Evolutionary conservation across 2,888 invertebrate genomes (phyloP).

Genomic region (Tortricodes alternella): DNA sequence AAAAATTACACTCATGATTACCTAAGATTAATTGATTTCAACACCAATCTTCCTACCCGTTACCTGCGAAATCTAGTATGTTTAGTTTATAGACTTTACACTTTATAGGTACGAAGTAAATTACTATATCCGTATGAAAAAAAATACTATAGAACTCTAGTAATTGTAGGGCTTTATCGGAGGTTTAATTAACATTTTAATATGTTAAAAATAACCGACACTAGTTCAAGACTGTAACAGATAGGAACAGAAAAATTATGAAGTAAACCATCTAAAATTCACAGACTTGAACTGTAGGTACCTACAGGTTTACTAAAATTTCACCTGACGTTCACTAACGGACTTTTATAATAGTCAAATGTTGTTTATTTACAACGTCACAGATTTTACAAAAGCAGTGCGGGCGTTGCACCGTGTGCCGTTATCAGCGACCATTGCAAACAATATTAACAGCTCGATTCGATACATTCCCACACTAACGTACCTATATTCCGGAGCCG

Average conservation of each 20-base stretch:
- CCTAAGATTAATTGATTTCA: neutral
- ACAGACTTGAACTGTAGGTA: neutral
- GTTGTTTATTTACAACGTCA: conserved; percentile 22
- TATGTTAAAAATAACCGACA: too few relatives aligned
- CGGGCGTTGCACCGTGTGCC: conserved; percentile 33
- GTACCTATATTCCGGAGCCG: neutral
- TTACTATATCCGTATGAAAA: too few relatives aligned
- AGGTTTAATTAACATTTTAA: too few relatives aligned
- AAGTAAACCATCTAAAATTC: too few relatives aligned
- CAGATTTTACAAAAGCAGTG: conserved; percentile 34
- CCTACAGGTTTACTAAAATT: neutral
- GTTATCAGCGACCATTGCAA: conserved; percentile 26
- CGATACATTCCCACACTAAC: neutral
- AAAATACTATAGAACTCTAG: too few relatives aligned
- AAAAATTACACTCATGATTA: neutral
- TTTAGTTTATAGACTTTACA: too few relatives aligned
- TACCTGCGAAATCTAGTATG: too few relatives aligned
- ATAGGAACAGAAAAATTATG: too few relatives aligned
- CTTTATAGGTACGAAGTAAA: too few relatives aligned
- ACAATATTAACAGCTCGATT: conserved; percentile 5
- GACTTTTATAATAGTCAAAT: conserved; percentile 1
- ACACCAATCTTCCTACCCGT: neutral
- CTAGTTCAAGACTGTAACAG: too few relatives aligned
- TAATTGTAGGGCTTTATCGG: too few relatives aligned
- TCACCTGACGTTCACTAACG: neutral